Base-by-base conservation (phyloP, 1,140 invertebrate genomes). In the Rhagoletis zephyria region DNA sequence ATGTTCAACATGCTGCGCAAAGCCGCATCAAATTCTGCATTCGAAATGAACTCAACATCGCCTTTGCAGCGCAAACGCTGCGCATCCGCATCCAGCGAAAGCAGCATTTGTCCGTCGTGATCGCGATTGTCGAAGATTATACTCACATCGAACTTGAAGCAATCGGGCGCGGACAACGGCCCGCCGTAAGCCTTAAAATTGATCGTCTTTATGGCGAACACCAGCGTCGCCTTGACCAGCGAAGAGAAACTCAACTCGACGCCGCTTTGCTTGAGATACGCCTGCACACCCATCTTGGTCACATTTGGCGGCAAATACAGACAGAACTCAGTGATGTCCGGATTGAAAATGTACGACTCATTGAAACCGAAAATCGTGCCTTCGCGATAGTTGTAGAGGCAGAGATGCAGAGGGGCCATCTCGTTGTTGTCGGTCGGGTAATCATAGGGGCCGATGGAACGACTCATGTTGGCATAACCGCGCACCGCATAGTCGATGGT, bases 91-190 rank as follows among this genome's bases (percentile, higher is more conserved):
- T 97, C 96, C 60, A 99, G 93, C 0, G 94, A 94, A 3, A 99
- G 93, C 12, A 97, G 91, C 95, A 99, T 97, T 93, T 99, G 98
- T 0, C 98, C 98, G 94, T 99, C 98, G 91, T 98, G 97, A 90
- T 98, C 96, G 88, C 95, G 95, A 93, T 99, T 99, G 92, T 98
- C 96, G 93, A 98, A 98, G 81, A 94, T 90, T 86, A 99, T 96
- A 42, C 91, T 93, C 67, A 98, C 95, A 93, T 97, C 95, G 92
- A 98, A 98, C 89, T 95, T 93, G 91, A 97, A 99, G 93, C 98
- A 98, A 93, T 98, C 97, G 0, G 97, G 97, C 12, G 96, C 96
- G 51, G 96, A 96, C 59, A 97, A 95, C 0, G 96, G 96, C 3
- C 97, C 96, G 4, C 97, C 96, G 16, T 90, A 91, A 2, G 96